Conservation (phyloP, 1,140 invertebrate species). For the Condylostylus longicornis region DNA sequence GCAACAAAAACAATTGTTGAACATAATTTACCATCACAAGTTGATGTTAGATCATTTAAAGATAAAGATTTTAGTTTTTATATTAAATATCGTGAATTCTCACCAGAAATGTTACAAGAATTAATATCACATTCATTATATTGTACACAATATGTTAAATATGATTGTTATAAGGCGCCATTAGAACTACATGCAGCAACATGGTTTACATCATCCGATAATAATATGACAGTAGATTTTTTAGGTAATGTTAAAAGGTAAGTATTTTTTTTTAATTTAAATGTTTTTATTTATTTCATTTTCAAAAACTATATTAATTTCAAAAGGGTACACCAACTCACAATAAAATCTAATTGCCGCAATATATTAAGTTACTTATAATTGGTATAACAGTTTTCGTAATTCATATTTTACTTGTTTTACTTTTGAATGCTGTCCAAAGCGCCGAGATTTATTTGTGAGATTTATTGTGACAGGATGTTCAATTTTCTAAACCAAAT, state of each 20-base stretch:
- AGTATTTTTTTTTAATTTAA: no score
- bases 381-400: no score
- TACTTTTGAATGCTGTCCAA: no score
- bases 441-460: no score
- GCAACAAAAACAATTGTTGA: conserved; percentile 81
- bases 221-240: conserved; percentile 61
- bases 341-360: no score
- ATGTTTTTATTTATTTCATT: no score
- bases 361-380: no score
- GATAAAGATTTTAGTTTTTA: conserved; percentile 67
- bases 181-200: conserved; percentile 75
- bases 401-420: no score
- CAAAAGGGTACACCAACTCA: no score
- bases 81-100: conserved; percentile 78
- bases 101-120: conserved; percentile 75
- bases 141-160: conserved; percentile 81
- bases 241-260: conserved; percentile 73
- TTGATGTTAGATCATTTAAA: conserved; percentile 60
- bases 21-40: conserved; percentile 80
- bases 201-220: conserved; percentile 72
- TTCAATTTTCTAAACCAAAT: no score
- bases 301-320: no score
- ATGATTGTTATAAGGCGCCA: conserved; percentile 78
- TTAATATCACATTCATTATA: conserved; percentile 75
- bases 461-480: no score